A percentile compares a stretch with the other conserved stretches of the same genome.
Conservation (phyloP, 2,113 vertebrate genomes). For the Anseranas semipalmata region DNA sequence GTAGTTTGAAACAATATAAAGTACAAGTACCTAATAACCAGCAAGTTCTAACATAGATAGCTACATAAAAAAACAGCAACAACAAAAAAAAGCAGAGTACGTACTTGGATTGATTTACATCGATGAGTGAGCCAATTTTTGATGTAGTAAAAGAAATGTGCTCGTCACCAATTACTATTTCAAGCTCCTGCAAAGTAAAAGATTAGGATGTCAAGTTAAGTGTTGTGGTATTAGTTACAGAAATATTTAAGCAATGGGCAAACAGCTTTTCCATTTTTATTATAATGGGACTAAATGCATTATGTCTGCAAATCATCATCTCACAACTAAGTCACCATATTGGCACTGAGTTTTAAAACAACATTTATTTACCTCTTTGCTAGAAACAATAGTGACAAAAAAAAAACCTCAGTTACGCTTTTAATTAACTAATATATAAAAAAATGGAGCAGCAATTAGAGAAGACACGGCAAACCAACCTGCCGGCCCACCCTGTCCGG, state of each 20-base stretch:
- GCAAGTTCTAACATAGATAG: fast-evolving
- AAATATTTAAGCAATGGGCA: not conserved
- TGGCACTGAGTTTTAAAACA: not conserved
- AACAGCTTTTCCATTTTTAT: not conserved
- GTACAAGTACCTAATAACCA: not conserved
- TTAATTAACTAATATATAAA: fast-evolving
- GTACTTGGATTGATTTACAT: slow-evolving; percentile 98
- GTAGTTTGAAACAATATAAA: not conserved
- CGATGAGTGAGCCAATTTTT: slow-evolving; percentile 98
- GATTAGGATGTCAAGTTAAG: not conserved
- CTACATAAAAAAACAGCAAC: not conserved
- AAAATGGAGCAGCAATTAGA: not conserved
- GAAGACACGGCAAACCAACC: slow-evolving; percentile 72
- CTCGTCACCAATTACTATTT: slow-evolving; percentile 98
- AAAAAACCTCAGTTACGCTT: not conserved
- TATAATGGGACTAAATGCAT: not conserved
- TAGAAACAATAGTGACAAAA: not conserved
- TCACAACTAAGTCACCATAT: too few species aligned
- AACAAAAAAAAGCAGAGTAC: slow-evolving; percentile 52
- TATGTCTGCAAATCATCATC: not conserved
- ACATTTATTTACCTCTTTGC: not conserved
- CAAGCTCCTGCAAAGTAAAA: slow-evolving; percentile 86
- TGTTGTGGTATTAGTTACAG: not conserved
- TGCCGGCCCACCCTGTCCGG: slow-evolving; percentile 96
- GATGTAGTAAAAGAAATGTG: slow-evolving; percentile 99